phyloP scores from a whole-genome alignment of 2,113 vertebrate genomes.

The Archilochus colubris region DNA sequence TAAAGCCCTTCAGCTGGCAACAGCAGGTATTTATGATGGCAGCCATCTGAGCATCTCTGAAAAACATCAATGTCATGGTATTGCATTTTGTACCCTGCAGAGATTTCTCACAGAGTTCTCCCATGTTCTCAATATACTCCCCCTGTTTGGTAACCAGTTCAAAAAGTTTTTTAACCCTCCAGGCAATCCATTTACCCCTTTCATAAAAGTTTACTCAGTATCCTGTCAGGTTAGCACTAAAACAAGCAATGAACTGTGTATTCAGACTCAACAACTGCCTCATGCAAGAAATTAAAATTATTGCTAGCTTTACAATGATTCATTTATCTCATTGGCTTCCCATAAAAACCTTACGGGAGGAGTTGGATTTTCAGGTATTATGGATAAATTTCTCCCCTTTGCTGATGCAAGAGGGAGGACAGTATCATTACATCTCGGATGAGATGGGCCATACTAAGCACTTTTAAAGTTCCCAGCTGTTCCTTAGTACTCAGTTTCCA shows the following conservation, averaged over 20 bases:
- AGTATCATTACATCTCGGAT: background rate
- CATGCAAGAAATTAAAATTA: constrained; percentile 21
- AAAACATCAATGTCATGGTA: background rate
- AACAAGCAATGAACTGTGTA: background rate
- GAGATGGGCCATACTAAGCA: background rate
- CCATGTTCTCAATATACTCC: background rate
- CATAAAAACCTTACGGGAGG: background rate
- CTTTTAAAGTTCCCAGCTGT: background rate
- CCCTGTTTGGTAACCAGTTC: background rate
- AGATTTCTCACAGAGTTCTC: background rate
- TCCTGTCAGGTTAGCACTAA: background rate
- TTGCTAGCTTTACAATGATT: background rate
- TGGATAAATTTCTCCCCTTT: background rate
- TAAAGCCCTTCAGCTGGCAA: background rate
- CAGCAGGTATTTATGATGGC: background rate
- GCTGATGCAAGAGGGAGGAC: background rate
- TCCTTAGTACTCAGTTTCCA: background rate
- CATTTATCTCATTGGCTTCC: background rate
- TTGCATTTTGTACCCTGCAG: background rate
- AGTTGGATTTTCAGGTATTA: background rate
- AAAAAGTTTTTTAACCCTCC: background rate
- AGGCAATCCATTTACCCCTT: background rate
- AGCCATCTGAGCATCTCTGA: background rate
- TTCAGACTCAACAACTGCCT: background rate
- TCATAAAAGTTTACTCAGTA: background rate